Base-by-base conservation (phyloP, 2,113 vertebrate genomes). In the Mastomys natalensis region DNA sequence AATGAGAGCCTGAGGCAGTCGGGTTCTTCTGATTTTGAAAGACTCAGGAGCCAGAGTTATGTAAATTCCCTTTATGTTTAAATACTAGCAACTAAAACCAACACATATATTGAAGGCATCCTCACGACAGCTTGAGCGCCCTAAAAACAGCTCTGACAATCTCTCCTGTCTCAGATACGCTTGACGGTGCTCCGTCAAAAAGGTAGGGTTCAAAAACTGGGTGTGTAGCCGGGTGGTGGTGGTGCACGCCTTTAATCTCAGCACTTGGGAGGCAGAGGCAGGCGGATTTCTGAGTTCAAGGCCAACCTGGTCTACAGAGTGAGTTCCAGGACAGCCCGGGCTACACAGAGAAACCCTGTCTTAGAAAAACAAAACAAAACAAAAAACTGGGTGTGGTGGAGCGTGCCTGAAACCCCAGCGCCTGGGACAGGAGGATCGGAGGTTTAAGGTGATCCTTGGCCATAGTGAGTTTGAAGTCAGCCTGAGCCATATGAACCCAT, bases 41-140 rank as follows among this genome's bases (percentile, higher is more conserved):
- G 85, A 85, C 15, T 73, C 22, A 22, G 90, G 90, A 80, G 40
- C 76, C 45, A 73, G 17, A 37, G 60, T 91, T 88, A 88, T 72
- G 72, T 73, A 91, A 96, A 94, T 89, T 62, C 8, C 43, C 37
- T 60, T 60, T 86, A 60, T 87, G 77, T 89, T 86, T 73, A 86
- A 84, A 85, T 74, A 90, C 80, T 58, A 94, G 86, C 94, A 85
- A 74, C 82, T 84, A 90, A 90, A 89, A 64, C 40, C 66, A 74
- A 3, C 51, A 48, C 1, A 7, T 26, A 11, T 40, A 37, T 72
- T 4, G 1, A 70, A 81, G 95, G 73, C 95, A 10, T 34, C 24
- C 48, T 74, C 31, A 64, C 4, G 12, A 78, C 93, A 76, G 70
- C 68, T 24, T 37, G 55, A 4, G 22, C n/a, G 34, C 74, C 77